Evolutionary conservation across 2,113 vertebrate species (phyloP).

Genomic region (Tinamus guttatus): DNA sequence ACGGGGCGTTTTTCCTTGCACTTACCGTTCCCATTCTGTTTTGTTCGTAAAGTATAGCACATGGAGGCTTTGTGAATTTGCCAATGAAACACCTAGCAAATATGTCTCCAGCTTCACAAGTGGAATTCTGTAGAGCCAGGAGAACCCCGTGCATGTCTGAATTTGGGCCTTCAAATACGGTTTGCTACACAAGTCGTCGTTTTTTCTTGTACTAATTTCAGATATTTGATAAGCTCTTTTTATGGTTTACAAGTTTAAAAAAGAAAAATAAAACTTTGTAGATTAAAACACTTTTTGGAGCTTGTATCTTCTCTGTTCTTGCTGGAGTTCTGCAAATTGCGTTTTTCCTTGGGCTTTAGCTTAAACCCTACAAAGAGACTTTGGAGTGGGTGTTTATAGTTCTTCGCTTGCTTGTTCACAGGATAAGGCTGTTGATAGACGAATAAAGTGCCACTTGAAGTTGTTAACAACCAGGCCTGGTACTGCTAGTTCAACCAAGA

Average conservation of each 20-base stretch:
- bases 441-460: conserved; percentile 72
- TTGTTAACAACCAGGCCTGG: conserved; percentile 65
- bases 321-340: conserved; percentile 1
- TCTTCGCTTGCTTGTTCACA: conserved; percentile 57
- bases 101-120: conserved; percentile 29
- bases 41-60: background rate
- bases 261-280: conserved; percentile 71
- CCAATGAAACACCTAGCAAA: conserved; percentile 9
- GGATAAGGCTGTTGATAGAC: conserved; percentile 65
- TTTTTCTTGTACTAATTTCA: conserved; percentile 68
- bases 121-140: background rate
- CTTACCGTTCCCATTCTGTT: background rate
- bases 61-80: conserved; percentile 4
- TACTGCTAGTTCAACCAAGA: conserved; percentile 52
- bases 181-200: conserved; percentile 34
- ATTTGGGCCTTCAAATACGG: conserved; percentile 51
- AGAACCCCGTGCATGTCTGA: conserved; percentile 17
- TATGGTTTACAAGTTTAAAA: conserved; percentile 71
- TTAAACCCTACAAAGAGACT: conserved; percentile 47
- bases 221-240: conserved; percentile 70
- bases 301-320: conserved; percentile 57
- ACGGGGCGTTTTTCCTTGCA: background rate
- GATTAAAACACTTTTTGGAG: conserved; percentile 46
- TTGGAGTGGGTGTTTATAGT: conserved; percentile 70
- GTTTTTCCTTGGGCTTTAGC: conserved; percentile 34